These are phyloP conservation scores for Triplophysa rosa DNA, from an alignment of 2,113 vertebrate genomes.

Conservation along the genomic window DNA sequence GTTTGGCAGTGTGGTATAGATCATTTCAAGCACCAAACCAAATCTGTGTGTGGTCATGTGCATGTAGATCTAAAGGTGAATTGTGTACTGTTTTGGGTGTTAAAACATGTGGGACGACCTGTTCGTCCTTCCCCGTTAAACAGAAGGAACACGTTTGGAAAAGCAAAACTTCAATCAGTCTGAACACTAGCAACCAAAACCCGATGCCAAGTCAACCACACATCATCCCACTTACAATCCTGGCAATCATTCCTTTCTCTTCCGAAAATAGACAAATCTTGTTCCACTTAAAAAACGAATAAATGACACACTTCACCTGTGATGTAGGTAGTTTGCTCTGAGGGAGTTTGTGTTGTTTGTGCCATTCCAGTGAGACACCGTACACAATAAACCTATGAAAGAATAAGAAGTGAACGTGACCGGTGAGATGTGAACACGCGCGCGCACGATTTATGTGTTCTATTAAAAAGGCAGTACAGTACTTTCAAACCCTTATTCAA, in stretches of 20 bases:
- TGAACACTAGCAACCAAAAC: no score
- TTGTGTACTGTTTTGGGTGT: background rate
- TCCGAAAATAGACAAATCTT: background rate
- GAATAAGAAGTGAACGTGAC: background rate
- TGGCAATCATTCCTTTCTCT: background rate
- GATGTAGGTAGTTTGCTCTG: background rate
- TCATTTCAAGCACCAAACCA: slow-evolving; percentile 42
- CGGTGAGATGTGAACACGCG: slow-evolving; percentile 42
- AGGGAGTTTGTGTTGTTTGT: background rate
- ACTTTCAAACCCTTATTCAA: slow-evolving; percentile 50
- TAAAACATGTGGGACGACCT: background rate
- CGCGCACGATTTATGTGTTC: slow-evolving; percentile 25
- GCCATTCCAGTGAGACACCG: slow-evolving; percentile 14
- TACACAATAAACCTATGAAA: slow-evolving; percentile 20
- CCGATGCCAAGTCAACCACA: no score
- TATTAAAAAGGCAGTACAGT: slow-evolving; percentile 52
- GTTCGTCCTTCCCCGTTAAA: no score
- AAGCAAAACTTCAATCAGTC: no score
- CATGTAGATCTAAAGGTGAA: background rate
- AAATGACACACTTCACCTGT: background rate
- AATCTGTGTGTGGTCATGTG: slow-evolving; percentile 19
- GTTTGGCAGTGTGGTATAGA: slow-evolving; percentile 40
- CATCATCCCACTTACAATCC: no score
- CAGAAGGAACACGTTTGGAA: no score
- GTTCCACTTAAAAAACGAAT: background rate